Conservation (phyloP, 2,888 invertebrate species). For the Ctenicera cuprea region DNA sequence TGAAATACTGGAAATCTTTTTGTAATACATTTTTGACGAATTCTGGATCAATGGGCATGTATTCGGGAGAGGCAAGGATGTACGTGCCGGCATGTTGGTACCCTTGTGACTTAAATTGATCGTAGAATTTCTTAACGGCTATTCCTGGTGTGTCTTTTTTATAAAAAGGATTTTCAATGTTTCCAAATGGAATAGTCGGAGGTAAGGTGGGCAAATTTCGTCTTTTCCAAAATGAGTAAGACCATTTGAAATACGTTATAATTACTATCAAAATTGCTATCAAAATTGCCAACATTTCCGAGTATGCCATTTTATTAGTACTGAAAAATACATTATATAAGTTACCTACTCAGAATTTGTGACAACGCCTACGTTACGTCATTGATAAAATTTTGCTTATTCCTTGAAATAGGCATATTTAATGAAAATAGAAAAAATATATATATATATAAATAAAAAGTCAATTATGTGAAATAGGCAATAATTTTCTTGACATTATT, state of each 20-base stretch:
- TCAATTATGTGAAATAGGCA: too few relatives aligned
- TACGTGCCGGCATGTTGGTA: slow-evolving; percentile 49
- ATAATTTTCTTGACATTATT: too few relatives aligned
- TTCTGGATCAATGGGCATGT: slow-evolving; percentile 52
- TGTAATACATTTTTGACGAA: slow-evolving; percentile 71
- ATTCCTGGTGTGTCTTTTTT: slow-evolving; percentile 39
- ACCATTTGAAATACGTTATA: slow-evolving; percentile 33
- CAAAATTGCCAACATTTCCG: too few relatives aligned
- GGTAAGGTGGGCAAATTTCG: slow-evolving; percentile 43
- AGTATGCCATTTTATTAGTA: too few relatives aligned
- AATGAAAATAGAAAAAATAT: too few relatives aligned
- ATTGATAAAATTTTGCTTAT: too few relatives aligned
- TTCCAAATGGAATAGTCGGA: slow-evolving; percentile 61
- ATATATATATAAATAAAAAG: too few relatives aligned
- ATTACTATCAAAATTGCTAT: not conserved
- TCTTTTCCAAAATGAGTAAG: slow-evolving; percentile 52
- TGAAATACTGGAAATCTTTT: slow-evolving; percentile 77
- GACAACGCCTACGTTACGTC: too few relatives aligned
- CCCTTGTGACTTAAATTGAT: slow-evolving; percentile 43
- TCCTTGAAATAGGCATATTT: too few relatives aligned
- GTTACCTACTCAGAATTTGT: too few relatives aligned
- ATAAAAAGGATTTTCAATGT: slow-evolving; percentile 47
- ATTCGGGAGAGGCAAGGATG: slow-evolving; percentile 32
- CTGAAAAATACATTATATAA: too few relatives aligned
- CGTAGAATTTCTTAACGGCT: slow-evolving; percentile 39